Evolutionary conservation across 2,113 vertebrate species (phyloP), one percentile per base, ranked within the genome.

Genomic region (Stigmatopora argus): DNA sequence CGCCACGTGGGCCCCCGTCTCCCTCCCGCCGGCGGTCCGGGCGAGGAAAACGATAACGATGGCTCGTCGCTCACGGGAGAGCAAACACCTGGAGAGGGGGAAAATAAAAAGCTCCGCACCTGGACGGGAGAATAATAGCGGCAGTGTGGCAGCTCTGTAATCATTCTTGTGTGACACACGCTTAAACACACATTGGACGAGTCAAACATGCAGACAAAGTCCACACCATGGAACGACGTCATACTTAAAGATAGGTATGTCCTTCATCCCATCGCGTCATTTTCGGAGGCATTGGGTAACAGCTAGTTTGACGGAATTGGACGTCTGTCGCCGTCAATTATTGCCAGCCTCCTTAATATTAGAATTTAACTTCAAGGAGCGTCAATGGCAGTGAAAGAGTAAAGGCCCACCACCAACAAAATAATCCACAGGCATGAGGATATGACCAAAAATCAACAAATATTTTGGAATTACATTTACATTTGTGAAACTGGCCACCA

Each of bases 121-220:
- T 88, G 85, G 83, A 84, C 56, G 47, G 48, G 41, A 70, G 77
- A 65, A 86, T 82, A 83, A 83, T 65, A 81, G 64, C 73, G 75
- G 12, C 15, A 14, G 74, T 44, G 57, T 44, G 8, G n/a, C 66
- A 72, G 72, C 82, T 85, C 81, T 85, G 67, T 83, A 85, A 87
- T 87, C 79, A 77, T 21, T 19, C 46, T 26, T 45, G 53, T 63
- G 41, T 62, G 69, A 55, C 26, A 23, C 49, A 34, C 48, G 5
- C 59, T 46, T 53, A 26, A 21, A 49, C 41, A 63, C 53, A 61
- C 26, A 52, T 19, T 59, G 48, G 21, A 11, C 4, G 17, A 46
- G n/a, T 66, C 45, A 35, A 21, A 66, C 21, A 2, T 64, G 41
- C 47, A 55, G 63, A 85, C 78, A 85, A 78, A 83, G 64, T 74